Conservation (phyloP, 2,113 vertebrate genomes). For the Psephotus haematonotus region DNA sequence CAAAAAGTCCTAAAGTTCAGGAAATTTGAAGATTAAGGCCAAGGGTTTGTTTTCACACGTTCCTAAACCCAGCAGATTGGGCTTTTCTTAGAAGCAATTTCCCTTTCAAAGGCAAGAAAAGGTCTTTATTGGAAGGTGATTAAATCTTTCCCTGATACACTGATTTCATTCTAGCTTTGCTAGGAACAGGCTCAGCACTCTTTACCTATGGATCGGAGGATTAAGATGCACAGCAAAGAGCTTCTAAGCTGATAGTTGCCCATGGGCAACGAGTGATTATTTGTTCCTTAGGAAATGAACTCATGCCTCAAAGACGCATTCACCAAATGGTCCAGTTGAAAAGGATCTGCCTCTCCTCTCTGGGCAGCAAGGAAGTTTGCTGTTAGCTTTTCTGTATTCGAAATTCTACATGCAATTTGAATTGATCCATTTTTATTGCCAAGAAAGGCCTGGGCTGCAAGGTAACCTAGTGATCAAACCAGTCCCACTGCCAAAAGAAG, state of each 20-base stretch:
- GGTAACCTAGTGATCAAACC: background rate
- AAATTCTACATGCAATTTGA: background rate
- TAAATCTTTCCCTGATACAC: background rate
- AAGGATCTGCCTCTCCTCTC: background rate
- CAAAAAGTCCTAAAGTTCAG: background rate
- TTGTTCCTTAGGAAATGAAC: background rate
- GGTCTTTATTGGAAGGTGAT: background rate
- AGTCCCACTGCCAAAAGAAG: background rate
- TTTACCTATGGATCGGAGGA: background rate
- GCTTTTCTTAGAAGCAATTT: background rate
- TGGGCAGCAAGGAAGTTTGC: background rate
- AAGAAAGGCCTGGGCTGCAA: background rate
- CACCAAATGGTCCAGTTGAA: background rate
- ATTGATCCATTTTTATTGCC: background rate
- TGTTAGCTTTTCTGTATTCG: background rate
- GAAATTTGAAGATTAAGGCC: conserved; percentile 39
- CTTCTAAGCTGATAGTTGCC: background rate
- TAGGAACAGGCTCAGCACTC: background rate
- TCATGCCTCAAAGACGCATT: background rate
- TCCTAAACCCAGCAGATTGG: background rate
- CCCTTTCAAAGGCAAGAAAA: background rate
- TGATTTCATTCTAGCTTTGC: background rate
- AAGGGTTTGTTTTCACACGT: background rate
- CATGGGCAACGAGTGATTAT: background rate
- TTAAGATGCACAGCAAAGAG: background rate